A percentile compares a stretch with the other conserved stretches of the same genome.
Conservation (phyloP, 2,797 vertebrate species). For the Neosilurus mollespiculum region DNA sequence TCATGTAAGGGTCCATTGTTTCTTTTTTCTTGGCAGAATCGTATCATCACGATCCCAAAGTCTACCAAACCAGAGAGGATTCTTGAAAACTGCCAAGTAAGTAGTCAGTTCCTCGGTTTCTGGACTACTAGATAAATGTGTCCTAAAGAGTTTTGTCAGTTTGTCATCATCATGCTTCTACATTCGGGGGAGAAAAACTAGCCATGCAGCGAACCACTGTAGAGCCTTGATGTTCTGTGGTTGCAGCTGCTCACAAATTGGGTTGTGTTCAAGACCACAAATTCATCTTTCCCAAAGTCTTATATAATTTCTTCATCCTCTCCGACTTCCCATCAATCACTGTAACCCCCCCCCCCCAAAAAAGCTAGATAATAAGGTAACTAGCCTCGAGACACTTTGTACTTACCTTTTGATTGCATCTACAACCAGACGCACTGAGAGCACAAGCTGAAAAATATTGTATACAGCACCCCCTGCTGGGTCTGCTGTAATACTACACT, state of each 20-base stretch:
- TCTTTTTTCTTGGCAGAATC: slow-evolving; percentile 69
- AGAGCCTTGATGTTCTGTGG: neutral
- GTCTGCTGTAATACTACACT: too few relatives aligned
- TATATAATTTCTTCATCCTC: neutral
- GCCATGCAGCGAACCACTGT: neutral
- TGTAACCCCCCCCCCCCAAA: neutral
- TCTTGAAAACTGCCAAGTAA: slow-evolving; percentile 79
- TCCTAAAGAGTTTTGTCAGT: neutral
- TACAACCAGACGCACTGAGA: too few relatives aligned
- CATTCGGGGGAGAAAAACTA: neutral
- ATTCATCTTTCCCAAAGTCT: neutral
- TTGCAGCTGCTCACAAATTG: neutral
- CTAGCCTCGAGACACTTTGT: too few relatives aligned
- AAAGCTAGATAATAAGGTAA: neutral
- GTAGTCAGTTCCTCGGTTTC: slow-evolving; percentile 37
- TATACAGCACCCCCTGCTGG: too few relatives aligned
- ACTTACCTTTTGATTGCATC: too few relatives aligned
- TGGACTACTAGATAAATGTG: neutral
- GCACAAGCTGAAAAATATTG: too few relatives aligned
- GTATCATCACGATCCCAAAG: slow-evolving; percentile 81
- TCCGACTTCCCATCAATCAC: neutral
- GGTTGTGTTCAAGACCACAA: neutral
- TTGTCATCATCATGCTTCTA: neutral
- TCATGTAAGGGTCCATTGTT: too few relatives aligned
- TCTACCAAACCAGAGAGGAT: slow-evolving; percentile 76